These are phyloP conservation scores for Conus betulinus DNA, from an alignment of 1,140 invertebrate genomes.

Conservation along the genomic window DNA sequence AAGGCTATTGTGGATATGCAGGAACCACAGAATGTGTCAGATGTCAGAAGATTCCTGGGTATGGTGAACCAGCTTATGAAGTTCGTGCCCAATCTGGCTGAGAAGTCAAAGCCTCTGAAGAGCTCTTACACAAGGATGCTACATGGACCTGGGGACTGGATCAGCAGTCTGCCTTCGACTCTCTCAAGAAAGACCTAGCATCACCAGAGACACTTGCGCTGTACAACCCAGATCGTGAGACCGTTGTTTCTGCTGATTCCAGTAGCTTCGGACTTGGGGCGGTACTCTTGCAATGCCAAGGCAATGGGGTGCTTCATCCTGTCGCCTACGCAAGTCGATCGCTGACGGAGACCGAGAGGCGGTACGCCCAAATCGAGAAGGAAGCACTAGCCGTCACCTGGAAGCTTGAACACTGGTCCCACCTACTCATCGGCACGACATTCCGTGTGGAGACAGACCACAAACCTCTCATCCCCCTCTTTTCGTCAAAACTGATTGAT, in stretches of 20 bases:
- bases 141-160: too few relatives aligned
- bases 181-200: too few relatives aligned
- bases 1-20: slow-evolving; percentile 22
- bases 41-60: too few relatives aligned
- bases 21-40: too few relatives aligned
- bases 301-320: slow-evolving; percentile 17
- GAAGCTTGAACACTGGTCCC: slow-evolving; percentile 77
- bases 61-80: too few relatives aligned
- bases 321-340: slow-evolving; percentile 37
- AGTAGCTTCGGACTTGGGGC: slow-evolving; percentile 53
- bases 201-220: too few relatives aligned
- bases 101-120: too few relatives aligned
- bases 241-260: slow-evolving; percentile 45
- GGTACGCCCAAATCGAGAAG: slow-evolving; percentile 78
- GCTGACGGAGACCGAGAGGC: slow-evolving; percentile 68
- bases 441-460: slow-evolving; percentile 66
- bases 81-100: too few relatives aligned
- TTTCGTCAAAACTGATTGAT: too few relatives aligned
- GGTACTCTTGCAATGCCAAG: slow-evolving; percentile 39
- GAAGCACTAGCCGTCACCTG: slow-evolving; percentile 76
- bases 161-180: too few relatives aligned
- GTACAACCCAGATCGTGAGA: too few relatives aligned
- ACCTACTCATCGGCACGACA: slow-evolving; percentile 74
- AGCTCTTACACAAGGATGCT: too few relatives aligned
- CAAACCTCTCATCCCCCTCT: slow-evolving; percentile 68